Percentiles rank a stretch among this genome's conserved stretches.
Conservation (phyloP, 2,888 invertebrate species). For the Germaria angustata region DNA sequence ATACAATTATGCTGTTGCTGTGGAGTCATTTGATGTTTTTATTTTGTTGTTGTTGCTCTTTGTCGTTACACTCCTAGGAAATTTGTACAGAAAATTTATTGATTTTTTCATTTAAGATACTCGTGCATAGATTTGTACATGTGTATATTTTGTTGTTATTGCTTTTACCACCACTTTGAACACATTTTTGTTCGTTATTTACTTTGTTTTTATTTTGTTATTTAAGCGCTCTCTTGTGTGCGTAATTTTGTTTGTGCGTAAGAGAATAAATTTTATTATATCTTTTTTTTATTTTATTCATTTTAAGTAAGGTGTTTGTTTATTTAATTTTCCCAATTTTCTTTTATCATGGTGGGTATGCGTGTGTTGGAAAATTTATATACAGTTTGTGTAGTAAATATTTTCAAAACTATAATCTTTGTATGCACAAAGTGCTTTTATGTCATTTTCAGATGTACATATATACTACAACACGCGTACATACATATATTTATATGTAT, state of each 20-base stretch:
- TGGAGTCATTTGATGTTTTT: conserved; percentile 20
- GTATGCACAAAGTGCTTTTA: too few species aligned
- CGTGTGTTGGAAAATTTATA: neutral
- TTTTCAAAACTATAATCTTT: neutral
- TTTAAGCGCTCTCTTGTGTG: neutral
- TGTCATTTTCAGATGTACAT: too few species aligned
- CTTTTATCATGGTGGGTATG: neutral
- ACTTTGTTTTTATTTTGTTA: neutral
- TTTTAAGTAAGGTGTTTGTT: conserved; percentile 46
- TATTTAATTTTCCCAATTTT: conserved; percentile 16
- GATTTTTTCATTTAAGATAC: conserved; percentile 40
- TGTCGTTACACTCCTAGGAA: conserved; percentile 45
- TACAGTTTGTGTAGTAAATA: neutral
- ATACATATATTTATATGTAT: too few species aligned
- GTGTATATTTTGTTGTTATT: neutral
- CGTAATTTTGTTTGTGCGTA: neutral
- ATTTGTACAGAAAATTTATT: conserved; percentile 57
- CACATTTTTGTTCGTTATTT: conserved; percentile 2
- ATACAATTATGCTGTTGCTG: conserved; percentile 45
- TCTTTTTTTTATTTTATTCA: conserved; percentile 41
- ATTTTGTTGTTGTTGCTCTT: conserved; percentile 15
- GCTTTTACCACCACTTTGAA: conserved; percentile 38
- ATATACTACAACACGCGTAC: too few species aligned
- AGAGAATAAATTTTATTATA: conserved; percentile 15
- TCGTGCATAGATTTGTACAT: neutral